phyloP scores from a whole-genome alignment of 2,113 vertebrate species.

The Phrynosoma blainvillii region DNA sequence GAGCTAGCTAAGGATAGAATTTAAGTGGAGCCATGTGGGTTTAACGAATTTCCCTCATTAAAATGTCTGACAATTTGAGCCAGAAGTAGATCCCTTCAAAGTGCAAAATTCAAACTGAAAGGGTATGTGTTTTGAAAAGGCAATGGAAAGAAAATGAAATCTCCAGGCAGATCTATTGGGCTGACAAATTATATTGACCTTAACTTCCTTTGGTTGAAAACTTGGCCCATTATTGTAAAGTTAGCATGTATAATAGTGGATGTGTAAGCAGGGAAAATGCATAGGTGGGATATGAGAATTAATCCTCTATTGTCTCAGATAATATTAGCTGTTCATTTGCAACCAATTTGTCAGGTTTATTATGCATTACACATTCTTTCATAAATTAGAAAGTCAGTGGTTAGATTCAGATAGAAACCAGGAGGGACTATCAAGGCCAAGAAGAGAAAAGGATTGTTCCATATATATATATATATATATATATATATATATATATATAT shows the following conservation, averaged over 20 bases:
- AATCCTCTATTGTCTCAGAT: conserved; percentile 4
- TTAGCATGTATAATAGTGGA: background rate
- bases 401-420: conserved; percentile 14
- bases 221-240: background rate
- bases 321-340: conserved; percentile 34
- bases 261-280: conserved; percentile 13
- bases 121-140: background rate
- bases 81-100: conserved; percentile 24
- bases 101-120: conserved; percentile 2
- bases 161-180: background rate
- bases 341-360: conserved; percentile 22
- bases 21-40: background rate
- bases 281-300: conserved; percentile 27
- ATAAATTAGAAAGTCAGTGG: conserved; percentile 18
- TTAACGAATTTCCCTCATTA: conserved; percentile 18
- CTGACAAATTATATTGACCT: background rate
- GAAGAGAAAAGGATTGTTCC: background rate
- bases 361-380: background rate
- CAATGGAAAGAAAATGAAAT: background rate
- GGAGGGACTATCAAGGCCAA: background rate
- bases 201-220: background rate
- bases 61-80: background rate
- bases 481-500: too few species aligned
- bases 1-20: background rate
- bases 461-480: background rate